Base-by-base conservation (phyloP, 1,140 invertebrate genomes). In the Drosophila nigromelanica region DNA sequence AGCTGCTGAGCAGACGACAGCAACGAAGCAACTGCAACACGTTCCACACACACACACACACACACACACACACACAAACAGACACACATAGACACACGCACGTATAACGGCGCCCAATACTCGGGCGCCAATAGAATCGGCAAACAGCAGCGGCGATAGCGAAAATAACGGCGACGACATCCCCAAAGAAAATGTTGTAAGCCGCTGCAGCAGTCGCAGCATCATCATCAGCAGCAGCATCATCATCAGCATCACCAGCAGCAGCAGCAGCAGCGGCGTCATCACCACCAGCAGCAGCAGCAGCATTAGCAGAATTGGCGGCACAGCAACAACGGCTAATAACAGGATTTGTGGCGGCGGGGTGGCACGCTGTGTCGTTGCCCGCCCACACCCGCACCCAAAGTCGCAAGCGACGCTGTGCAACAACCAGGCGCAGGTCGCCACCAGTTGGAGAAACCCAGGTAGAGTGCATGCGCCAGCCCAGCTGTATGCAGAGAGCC, bases 401-500 rank as follows among this genome's bases (percentile, higher is more conserved):
- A 51, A 61, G 21, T 48, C 39, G 15, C 60, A 59, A 11, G 8
- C 56, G 30, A 58, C 21, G 5, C 15, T 24, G 33, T 47, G 48
- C 37, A 39, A 37, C 37, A 39, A 42, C 3, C 70, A 77, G 70
- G 5, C 50, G 15, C 66, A 72, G 18, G 21, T 67, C 40, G 67
- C 43, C 51, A 42, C 7, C 21, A 74, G 48, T 52, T 72, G 75
- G 78, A 80, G 81, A 64, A 85, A 71, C 62, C 66, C 60, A 78
- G 69, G 71, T 76, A 45, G 42, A 59, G 14, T 43, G 39, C 5
- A 14, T 27, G 58, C 37, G 30, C 30, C 30, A 33, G 30, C 33
- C 33, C 33, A 35, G 10, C 33, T 35, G 8, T 35, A 10, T 35
- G 33, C 33, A 35, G 33, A 35, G 8, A 35, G 7, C 6, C 8